These are phyloP conservation scores for Notechis scutatus DNA, from an alignment of 2,113 vertebrate species.

Conservation along the genomic window DNA sequence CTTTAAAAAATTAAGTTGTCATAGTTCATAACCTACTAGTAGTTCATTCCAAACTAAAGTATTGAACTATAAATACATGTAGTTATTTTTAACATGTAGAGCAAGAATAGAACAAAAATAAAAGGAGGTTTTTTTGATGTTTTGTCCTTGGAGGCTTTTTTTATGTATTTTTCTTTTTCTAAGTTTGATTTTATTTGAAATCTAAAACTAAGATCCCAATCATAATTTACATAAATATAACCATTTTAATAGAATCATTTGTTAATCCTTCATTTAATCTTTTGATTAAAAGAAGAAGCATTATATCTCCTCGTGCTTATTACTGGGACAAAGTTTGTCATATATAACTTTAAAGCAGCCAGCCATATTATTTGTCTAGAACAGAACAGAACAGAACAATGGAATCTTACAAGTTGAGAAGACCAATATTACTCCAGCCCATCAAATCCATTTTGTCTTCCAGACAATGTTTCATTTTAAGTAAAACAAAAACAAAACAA, in stretches of 20 bases:
- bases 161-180: not conserved
- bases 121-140: fast-evolving
- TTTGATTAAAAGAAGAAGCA: not conserved
- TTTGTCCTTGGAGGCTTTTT: too few relatives aligned
- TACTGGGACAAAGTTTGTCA: not conserved
- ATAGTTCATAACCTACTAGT: slow-evolving; percentile 56
- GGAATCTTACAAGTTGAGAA: not conserved
- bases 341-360: not conserved
- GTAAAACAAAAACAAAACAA: too few relatives aligned
- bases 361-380: not conserved
- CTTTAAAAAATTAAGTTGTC: slow-evolving; percentile 51
- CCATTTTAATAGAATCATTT: not conserved
- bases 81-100: slow-evolving; percentile 37
- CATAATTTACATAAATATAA: not conserved
- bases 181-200: not conserved
- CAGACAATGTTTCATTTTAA: not conserved
- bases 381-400: not conserved
- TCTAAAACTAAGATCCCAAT: not conserved
- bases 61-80: slow-evolving; percentile 45
- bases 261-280: not conserved
- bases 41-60: slow-evolving; percentile 49
- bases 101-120: not conserved
- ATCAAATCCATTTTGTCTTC: not conserved
- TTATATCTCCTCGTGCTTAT: not conserved
- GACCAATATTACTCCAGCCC: not conserved